A percentile compares a stretch with the other conserved stretches of the same genome.
phyloP scores from a whole-genome alignment of 92 coral and sea anemone species.

The Meandrina meandrites region DNA sequence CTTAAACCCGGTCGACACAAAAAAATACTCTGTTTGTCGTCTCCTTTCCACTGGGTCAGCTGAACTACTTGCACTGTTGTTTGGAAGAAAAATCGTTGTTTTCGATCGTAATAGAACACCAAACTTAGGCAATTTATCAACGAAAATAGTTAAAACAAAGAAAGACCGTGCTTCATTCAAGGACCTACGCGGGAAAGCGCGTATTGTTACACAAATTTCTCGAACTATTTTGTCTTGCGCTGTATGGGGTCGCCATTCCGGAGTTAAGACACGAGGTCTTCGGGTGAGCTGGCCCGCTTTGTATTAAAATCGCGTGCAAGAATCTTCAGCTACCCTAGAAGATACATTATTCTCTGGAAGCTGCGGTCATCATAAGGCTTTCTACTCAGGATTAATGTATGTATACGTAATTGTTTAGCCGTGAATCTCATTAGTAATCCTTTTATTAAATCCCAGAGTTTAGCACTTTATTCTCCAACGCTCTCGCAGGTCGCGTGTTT shows the following conservation, averaged over 20 bases:
- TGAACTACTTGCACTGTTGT: not conserved
- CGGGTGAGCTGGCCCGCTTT: not conserved
- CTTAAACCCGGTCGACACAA: not conserved
- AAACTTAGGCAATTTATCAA: not conserved
- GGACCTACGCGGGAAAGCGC: not conserved
- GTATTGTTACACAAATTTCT: conserved; percentile 6
- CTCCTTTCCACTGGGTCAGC: not conserved
- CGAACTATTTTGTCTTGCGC: not conserved
- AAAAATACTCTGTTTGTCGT: not conserved
- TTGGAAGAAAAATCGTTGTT: not conserved
- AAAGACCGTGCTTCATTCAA: not conserved
- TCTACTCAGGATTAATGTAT: not conserved
- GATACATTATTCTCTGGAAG: not conserved
- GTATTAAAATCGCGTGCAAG: not conserved
- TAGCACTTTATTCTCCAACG: not conserved
- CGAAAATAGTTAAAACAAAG: not conserved
- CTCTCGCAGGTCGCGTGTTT: not conserved
- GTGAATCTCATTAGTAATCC: not conserved
- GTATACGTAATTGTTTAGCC: not conserved
- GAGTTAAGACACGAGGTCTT: conserved; percentile 13
- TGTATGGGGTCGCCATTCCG: conserved; percentile 6
- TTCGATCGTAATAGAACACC: not conserved
- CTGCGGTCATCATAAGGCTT: not conserved
- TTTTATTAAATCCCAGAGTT: not conserved
- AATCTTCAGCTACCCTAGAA: not conserved